Conservation (phyloP, 2,888 invertebrate genomes). For the Leptinotarsa rubiginosa region DNA sequence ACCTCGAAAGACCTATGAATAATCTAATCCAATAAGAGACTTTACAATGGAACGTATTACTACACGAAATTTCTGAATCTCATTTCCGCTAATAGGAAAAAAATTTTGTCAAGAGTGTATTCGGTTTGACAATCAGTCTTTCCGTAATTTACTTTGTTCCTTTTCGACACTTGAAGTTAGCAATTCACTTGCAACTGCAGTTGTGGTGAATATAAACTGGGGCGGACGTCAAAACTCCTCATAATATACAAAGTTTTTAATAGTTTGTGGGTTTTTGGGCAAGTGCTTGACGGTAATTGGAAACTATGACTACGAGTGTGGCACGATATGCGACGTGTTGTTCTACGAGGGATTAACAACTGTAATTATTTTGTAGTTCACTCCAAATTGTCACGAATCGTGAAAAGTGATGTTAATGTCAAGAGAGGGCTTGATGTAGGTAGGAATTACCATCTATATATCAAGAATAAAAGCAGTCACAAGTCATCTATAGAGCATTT, state of each 20-base stretch:
- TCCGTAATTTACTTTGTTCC: constrained; percentile 7
- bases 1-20: background rate
- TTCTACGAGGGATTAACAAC: background rate
- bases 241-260: constrained; percentile 18
- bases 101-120: background rate
- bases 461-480: too few species aligned
- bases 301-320: background rate
- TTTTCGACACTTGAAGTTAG: constrained; percentile 20
- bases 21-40: constrained; percentile 2
- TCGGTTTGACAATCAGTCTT: background rate
- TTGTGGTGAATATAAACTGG: constrained; percentile 10
- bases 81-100: constrained; percentile 11
- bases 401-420: too few species aligned
- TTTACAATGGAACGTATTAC: background rate
- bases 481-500: too few species aligned
- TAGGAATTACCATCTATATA: too few species aligned
- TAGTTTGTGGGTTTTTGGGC: constrained; percentile 17
- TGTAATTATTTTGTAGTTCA: background rate
- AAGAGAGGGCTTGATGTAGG: too few species aligned
- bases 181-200: constrained; percentile 14
- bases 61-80: background rate
- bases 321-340: background rate
- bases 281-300: constrained; percentile 15
- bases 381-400: background rate
- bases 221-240: constrained; percentile 19